Base-by-base conservation (phyloP, 1,140 invertebrate species). In the Brachionus sp. region DNA sequence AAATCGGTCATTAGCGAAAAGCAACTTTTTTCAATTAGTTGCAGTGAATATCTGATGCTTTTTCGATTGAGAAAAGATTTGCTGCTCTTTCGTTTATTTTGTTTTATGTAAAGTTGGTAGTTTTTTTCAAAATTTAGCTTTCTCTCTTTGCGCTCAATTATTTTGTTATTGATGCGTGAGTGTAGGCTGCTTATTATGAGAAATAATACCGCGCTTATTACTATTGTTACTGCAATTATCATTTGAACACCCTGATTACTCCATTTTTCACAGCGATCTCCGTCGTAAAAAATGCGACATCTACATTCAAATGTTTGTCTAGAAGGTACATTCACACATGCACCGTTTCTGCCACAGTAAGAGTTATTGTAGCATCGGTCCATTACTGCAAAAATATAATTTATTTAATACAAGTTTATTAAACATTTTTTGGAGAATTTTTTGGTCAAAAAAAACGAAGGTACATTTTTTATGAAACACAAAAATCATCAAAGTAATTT, bases 181-280 rank as follows among this genome's bases (percentile, higher is more conserved):
- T 75, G n/a, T 12, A 75, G 3, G 7, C 19, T 19, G 19, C 25
- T 53, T n/a, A 78, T 39, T 57, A 78, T 23, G 1, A 78, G 19
- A 16, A 78, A 62, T 1, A 78, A 9, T 23, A 78, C 7, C 0
- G 77, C 77, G 19, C 46, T 42, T 39, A 35, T 80, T 3, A 80
- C 50, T 66, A 80, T 57, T 12, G 25, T 37, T 29, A 66, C 16
- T 25, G 77, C 50, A 13, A 68, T 68, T 16, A 82, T 16, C 57
- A 66, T 66, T 50, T 82, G 80, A 3, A 82, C 33, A 50, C 80
- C 80, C 50, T 82, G 80, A 33, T 66, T 82, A 29, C 80, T 82
- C 80, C 80, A 82, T 82, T 53, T 82, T 68, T 82, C 80, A 12
- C 80, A 82, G 19, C 62, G 13, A 3, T 82, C 80, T 44, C 80